These are phyloP conservation scores for Periphyllus acericola DNA, from an alignment of 2,888 invertebrate genomes.

Conservation along the genomic window DNA sequence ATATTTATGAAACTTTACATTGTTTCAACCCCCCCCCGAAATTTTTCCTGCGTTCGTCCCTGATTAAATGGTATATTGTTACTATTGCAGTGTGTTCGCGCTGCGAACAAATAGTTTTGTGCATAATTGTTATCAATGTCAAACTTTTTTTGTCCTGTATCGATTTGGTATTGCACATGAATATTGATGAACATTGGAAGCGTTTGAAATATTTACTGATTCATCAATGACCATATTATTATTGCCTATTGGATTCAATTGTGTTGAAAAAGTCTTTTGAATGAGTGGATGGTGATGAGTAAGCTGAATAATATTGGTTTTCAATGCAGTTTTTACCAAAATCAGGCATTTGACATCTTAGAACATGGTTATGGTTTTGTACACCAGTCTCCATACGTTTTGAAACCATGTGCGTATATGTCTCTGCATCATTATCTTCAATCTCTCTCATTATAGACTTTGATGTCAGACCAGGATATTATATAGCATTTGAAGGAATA, in stretches of 20 bases:
- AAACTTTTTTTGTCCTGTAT: constrained; percentile 85
- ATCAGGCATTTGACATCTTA: constrained; percentile 42
- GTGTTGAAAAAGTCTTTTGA: neutral
- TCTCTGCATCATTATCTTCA: constrained; percentile 16
- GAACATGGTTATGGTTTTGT: constrained; percentile 2
- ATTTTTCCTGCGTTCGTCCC: too few relatives aligned
- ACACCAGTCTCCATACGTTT: constrained; percentile 32
- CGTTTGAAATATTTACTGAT: constrained; percentile 7
- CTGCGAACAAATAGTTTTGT: too few relatives aligned
- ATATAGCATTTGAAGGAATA: neutral
- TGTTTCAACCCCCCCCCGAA: too few relatives aligned
- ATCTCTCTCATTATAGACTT: constrained; percentile 41
- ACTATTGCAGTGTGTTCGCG: too few relatives aligned
- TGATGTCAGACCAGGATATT: constrained; percentile 33
- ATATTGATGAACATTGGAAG: constrained; percentile 13
- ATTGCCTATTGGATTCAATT: neutral
- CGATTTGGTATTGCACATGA: constrained; percentile 77
- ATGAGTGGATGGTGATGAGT: neutral
- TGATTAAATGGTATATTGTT: too few relatives aligned
- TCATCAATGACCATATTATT: constrained; percentile 17
- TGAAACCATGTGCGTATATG: neutral
- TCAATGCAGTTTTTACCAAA: constrained; percentile 3
- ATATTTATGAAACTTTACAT: too few relatives aligned
- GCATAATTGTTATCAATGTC: too few relatives aligned
- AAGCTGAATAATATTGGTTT: neutral